These are phyloP conservation scores for Melanitta fusca DNA, from an alignment of 2,797 vertebrate species.

Conservation along the genomic window DNA sequence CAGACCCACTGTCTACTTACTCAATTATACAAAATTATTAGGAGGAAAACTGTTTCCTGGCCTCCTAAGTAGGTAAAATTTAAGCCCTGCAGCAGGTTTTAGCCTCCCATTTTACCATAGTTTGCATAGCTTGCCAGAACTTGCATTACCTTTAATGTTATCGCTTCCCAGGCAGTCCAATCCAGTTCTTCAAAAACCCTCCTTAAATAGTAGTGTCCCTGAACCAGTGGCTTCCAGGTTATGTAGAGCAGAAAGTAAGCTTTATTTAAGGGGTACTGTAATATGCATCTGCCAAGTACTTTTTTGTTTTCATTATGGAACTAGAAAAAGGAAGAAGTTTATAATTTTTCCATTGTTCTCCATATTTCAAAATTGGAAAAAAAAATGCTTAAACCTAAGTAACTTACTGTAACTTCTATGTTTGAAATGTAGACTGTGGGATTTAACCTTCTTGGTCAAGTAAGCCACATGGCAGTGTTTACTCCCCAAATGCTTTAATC, in stretches of 20 bases:
- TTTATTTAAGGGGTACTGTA: background rate
- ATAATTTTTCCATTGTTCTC: background rate
- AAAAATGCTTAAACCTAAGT: background rate
- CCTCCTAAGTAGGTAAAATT: slow-evolving; percentile 10
- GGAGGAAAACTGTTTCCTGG: slow-evolving; percentile 30
- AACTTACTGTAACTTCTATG: background rate
- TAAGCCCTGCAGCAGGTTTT: slow-evolving; percentile 8
- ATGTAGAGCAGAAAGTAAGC: background rate
- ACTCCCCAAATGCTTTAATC: background rate
- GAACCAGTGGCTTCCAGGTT: background rate
- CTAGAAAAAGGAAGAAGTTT: background rate
- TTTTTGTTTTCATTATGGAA: background rate
- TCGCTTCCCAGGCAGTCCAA: slow-evolving; percentile 13
- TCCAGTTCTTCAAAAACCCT: background rate
- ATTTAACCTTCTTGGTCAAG: background rate
- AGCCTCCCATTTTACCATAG: background rate
- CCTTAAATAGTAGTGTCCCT: background rate
- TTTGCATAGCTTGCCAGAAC: background rate
- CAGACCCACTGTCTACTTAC: slow-evolving; percentile 3
- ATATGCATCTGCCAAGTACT: background rate
- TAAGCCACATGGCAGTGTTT: background rate
- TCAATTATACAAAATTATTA: background rate
- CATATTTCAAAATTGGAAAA: background rate
- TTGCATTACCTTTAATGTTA: slow-evolving; percentile 2
- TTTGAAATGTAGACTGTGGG: background rate